Conservation (phyloP, 2,113 vertebrate genomes). For the Microcebus ravelobensis region DNA sequence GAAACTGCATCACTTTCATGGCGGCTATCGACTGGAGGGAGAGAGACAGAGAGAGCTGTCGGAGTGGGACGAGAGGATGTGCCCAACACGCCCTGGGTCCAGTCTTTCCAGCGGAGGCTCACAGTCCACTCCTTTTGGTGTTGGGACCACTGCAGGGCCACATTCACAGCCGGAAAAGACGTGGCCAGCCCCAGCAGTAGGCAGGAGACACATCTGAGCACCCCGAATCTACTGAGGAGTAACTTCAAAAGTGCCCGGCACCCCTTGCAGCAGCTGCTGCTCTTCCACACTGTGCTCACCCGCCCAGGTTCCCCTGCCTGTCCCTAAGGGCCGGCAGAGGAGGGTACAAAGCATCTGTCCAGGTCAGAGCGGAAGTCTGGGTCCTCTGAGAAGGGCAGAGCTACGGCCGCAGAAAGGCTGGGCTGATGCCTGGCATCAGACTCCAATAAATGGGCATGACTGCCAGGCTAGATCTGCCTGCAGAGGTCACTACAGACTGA, state of each 20-base stretch:
- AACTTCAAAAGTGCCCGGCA: neutral
- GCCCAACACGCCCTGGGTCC: accelerated
- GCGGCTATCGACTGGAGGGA: slow-evolving; percentile 89
- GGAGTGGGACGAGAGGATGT: neutral
- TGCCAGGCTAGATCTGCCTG: neutral
- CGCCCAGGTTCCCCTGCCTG: neutral
- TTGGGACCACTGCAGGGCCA: neutral
- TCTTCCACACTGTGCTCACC: neutral
- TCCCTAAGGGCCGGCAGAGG: neutral
- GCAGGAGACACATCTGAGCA: accelerated
- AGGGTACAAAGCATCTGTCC: neutral
- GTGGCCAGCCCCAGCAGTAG: accelerated
- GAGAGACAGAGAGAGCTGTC: neutral
- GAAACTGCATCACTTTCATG: slow-evolving; percentile 95
- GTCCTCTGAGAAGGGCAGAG: neutral
- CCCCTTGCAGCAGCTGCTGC: neutral
- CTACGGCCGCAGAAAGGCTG: neutral
- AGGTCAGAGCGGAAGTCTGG: neutral
- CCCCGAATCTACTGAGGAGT: neutral
- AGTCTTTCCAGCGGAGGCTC: accelerated
- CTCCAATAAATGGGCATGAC: neutral
- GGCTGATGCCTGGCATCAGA: neutral
- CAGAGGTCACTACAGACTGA: neutral
- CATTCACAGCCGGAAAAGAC: accelerated
- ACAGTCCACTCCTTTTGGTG: accelerated